phyloP scores from a whole-genome alignment of 2,797 vertebrate species.

The Thalassophryne amazonica region DNA sequence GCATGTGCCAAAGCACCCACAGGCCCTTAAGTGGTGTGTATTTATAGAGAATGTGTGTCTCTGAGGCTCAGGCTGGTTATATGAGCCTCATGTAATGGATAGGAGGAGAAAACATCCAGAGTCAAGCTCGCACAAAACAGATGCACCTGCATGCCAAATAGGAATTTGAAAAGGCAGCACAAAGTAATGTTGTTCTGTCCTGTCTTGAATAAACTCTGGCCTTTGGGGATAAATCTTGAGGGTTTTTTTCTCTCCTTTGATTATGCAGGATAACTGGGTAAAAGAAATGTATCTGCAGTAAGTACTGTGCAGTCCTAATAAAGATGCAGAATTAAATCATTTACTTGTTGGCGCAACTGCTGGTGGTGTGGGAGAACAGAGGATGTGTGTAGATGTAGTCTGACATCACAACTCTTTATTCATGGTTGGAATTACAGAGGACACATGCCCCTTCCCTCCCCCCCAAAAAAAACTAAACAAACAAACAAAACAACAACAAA shows the following conservation, averaged over 20 bases:
- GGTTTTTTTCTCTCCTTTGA: slow-evolving; percentile 18
- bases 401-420: no score
- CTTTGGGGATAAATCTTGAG: slow-evolving; percentile 21
- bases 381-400: no score
- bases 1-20: slow-evolving; percentile 53
- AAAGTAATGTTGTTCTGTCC: slow-evolving; percentile 19
- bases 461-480: no score
- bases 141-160: slow-evolving; percentile 23
- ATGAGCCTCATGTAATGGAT: slow-evolving; percentile 82
- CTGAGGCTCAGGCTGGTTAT: slow-evolving; percentile 77
- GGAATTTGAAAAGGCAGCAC: slow-evolving; percentile 18
- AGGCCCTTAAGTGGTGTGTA: slow-evolving; percentile 80
- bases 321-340: slow-evolving; percentile 36
- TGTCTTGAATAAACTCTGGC: slow-evolving; percentile 30
- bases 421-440: no score
- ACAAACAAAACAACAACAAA: no score
- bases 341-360: no score
- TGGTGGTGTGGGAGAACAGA: no score
- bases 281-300: slow-evolving; percentile 16
- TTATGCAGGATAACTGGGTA: slow-evolving; percentile 21
- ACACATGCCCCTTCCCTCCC: no score
- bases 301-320: slow-evolving; percentile 7
- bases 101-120: slow-evolving; percentile 67
- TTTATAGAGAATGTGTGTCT: slow-evolving; percentile 78
- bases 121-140: slow-evolving; percentile 66